These are phyloP conservation scores for Cataglyphis cursor DNA, from an alignment of 2,888 invertebrate genomes.

Conservation along the genomic window DNA sequence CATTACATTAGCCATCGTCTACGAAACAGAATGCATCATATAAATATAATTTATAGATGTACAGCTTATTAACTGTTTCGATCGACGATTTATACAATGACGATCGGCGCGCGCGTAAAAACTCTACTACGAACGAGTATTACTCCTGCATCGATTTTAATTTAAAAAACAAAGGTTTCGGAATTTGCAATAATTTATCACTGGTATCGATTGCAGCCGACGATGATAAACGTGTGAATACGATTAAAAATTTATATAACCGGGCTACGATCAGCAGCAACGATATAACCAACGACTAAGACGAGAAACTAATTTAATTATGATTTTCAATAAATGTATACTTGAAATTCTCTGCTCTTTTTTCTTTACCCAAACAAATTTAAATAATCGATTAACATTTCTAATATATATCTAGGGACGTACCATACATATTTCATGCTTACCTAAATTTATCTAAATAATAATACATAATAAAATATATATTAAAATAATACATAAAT, in stretches of 20 bases:
- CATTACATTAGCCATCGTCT: not conserved
- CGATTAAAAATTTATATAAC: conserved; percentile 63
- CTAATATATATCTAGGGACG: no score
- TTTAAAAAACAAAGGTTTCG: not conserved
- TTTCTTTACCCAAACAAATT: conserved; percentile 27
- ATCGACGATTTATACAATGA: not conserved
- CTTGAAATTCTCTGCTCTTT: conserved; percentile 59
- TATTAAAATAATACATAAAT: not conserved
- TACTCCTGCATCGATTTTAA: not conserved
- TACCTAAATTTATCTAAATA: no score
- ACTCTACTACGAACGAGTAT: not conserved
- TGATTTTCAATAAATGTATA: conserved; percentile 76
- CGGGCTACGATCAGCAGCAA: conserved; percentile 70
- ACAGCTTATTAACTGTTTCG: conserved; percentile 55
- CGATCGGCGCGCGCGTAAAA: not conserved
- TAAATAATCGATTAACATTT: not conserved
- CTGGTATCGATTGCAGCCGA: conserved; percentile 28
- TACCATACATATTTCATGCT: no score
- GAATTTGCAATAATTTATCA: conserved; percentile 34
- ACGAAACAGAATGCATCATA: conserved; percentile 35
- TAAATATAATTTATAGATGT: conserved; percentile 30
- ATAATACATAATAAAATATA: not conserved
- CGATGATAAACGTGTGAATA: conserved; percentile 48
- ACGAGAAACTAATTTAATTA: conserved; percentile 73
- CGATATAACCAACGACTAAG: conserved; percentile 71